These are phyloP conservation scores for Phaetusa simplex DNA, from an alignment of 2,113 vertebrate genomes.

Conservation along the genomic window DNA sequence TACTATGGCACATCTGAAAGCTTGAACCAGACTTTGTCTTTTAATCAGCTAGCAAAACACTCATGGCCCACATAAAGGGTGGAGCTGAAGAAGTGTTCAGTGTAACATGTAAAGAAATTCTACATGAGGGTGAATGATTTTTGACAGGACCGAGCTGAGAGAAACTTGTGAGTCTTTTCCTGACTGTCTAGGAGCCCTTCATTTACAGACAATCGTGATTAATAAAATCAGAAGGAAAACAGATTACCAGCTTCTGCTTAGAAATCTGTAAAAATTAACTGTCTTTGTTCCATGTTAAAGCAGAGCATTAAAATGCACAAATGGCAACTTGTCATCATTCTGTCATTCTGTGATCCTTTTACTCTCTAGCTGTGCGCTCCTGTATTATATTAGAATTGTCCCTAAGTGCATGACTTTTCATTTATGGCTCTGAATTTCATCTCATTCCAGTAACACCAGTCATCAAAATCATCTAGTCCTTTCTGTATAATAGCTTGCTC, in stretches of 20 bases:
- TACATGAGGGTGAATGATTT: background rate
- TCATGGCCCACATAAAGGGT: background rate
- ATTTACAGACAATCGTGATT: background rate
- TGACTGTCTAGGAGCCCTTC: background rate
- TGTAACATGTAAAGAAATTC: background rate
- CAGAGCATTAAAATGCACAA: background rate
- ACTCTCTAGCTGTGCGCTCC: background rate
- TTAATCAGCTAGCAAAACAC: background rate
- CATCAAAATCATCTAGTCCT: conserved; percentile 2
- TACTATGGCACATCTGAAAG: background rate
- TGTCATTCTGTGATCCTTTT: conserved; percentile 1
- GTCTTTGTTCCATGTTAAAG: background rate
- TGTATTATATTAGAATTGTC: background rate
- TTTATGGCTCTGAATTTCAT: conserved; percentile 20
- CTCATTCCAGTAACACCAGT: background rate
- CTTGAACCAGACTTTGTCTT: background rate
- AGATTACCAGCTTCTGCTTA: background rate
- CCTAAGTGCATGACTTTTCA: conserved; percentile 31
- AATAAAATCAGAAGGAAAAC: background rate
- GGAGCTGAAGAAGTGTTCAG: background rate
- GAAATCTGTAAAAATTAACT: conserved; percentile 3
- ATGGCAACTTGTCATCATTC: background rate
- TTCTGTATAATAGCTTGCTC: background rate
- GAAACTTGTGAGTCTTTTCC: background rate
- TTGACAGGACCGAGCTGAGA: background rate